These are phyloP conservation scores for Catostylus mosaicus DNA, from an alignment of 30 jellyfish, hydroid and myxozoan species.

Conservation along the genomic window DNA sequence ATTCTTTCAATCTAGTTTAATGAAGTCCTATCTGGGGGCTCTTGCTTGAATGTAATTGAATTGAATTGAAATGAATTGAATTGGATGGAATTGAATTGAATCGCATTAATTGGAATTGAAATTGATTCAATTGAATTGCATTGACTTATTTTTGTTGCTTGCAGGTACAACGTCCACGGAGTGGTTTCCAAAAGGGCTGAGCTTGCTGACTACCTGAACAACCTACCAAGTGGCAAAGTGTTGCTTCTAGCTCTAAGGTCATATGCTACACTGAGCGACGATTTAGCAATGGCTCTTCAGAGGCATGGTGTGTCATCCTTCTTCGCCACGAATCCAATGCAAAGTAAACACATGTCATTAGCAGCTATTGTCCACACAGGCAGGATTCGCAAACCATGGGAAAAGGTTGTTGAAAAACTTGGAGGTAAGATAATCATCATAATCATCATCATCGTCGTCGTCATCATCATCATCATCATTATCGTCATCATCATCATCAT, in stretches of 20 bases:
- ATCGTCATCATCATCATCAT: too few relatives aligned
- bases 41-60: too few relatives aligned
- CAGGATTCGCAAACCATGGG: not conserved
- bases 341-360: not conserved
- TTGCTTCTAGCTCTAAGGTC: constrained; percentile 7
- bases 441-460: too few relatives aligned
- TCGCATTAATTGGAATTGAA: too few relatives aligned
- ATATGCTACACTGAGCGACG: not conserved
- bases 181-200: not conserved
- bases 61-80: too few relatives aligned
- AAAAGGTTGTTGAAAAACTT: not conserved
- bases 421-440: not conserved
- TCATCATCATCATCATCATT: too few relatives aligned
- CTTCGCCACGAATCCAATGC: not conserved
- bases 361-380: constrained; percentile 10
- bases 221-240: constrained; percentile 8
- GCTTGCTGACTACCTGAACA: not conserved
- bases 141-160: not conserved
- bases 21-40: too few relatives aligned
- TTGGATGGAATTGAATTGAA: too few relatives aligned
- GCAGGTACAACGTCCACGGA: not conserved
- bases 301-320: constrained; percentile 12
- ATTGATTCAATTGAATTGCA: too few relatives aligned
- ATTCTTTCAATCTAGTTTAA: too few relatives aligned
- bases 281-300: constrained; percentile 11